phyloP scores from a whole-genome alignment of 1,140 invertebrate genomes.

The Cotesia chilonis region DNA sequence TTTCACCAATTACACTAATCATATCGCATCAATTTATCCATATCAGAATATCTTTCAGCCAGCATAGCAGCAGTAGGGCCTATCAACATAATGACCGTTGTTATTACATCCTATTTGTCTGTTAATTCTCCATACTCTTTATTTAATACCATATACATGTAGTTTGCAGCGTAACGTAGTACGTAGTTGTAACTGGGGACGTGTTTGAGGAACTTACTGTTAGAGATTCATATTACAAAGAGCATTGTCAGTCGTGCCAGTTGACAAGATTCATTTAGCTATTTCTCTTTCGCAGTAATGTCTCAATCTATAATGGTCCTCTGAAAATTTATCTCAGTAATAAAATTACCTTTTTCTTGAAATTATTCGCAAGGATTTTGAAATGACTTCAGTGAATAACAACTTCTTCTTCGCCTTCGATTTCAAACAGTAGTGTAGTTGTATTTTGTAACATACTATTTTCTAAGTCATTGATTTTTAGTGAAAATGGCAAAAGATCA shows the following conservation, averaged over 20 bases:
- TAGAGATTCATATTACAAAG: too few species aligned
- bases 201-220: background rate
- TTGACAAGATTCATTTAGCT: background rate
- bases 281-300: background rate
- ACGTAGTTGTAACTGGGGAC: conserved; percentile 45
- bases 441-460: too few species aligned
- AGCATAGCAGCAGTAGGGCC: conserved; percentile 12
- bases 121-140: conserved; percentile 40
- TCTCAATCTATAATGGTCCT: background rate
- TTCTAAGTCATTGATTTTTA: too few species aligned
- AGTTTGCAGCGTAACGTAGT: conserved; percentile 49
- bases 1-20: background rate
- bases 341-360: too few species aligned
- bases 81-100: conserved; percentile 51
- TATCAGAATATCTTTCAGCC: conserved; percentile 34
- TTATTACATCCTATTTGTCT: conserved; percentile 54
- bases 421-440: too few species aligned
- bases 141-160: background rate
- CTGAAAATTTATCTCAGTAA: too few species aligned
- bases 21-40: conserved; percentile 19
- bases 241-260: too few species aligned
- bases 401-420: too few species aligned
- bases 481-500: conserved; percentile 24
- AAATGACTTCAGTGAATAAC: too few species aligned
- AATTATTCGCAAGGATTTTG: too few species aligned